A percentile compares a stretch with the other conserved stretches of the same genome.
Conservation (phyloP, 2,113 vertebrate genomes). For the Pandion haliaetus region DNA sequence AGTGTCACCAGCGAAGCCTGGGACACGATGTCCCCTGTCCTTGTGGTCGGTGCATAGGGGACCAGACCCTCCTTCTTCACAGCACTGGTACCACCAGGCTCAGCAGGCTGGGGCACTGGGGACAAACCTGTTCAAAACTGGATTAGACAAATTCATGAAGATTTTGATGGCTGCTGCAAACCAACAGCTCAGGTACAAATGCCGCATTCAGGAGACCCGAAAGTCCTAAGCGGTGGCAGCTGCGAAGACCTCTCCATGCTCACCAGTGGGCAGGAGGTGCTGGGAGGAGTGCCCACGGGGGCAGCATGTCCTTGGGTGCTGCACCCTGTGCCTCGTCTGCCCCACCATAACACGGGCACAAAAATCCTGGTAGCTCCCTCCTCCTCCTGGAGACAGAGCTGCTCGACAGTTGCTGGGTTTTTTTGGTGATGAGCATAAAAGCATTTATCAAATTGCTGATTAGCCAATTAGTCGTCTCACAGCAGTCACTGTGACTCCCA, state of each 20-base stretch:
- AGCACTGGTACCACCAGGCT: fast-evolving
- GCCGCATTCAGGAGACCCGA: fast-evolving
- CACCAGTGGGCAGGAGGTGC: not conserved
- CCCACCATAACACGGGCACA: not conserved
- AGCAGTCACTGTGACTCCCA: not conserved
- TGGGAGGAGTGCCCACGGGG: not conserved
- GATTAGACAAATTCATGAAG: not conserved
- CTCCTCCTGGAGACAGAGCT: not conserved
- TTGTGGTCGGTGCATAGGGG: fast-evolving
- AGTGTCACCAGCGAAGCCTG: not conserved
- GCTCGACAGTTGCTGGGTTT: not conserved
- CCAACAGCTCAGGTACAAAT: not conserved
- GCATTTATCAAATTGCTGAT: not conserved
- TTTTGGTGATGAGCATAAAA: not conserved
- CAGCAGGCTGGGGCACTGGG: not conserved
- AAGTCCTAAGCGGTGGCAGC: not conserved
- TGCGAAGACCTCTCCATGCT: fast-evolving
- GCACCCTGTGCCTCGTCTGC: not conserved
- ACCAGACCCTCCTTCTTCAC: not conserved
- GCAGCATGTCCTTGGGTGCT: not conserved
- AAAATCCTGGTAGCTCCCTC: not conserved
- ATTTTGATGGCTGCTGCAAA: not conserved
- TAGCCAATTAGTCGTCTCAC: not conserved
- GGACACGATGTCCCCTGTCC: not conserved
- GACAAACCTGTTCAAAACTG: fast-evolving